These are phyloP conservation scores for Columba guinea DNA, from an alignment of 2,797 vertebrate genomes.

Conservation along the genomic window DNA sequence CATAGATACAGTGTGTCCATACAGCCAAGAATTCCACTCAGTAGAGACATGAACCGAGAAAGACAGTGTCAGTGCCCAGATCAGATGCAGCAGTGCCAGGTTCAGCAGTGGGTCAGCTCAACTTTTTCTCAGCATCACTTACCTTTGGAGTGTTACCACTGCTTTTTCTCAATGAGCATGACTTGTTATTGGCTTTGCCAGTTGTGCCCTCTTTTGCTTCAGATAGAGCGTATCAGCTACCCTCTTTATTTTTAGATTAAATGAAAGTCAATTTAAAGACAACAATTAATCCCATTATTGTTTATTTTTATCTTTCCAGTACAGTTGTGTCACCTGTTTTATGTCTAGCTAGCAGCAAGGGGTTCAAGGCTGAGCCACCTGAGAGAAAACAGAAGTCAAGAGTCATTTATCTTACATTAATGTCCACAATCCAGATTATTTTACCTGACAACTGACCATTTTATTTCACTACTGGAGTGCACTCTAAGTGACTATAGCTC, in stretches of 20 bases:
- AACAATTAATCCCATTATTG: not conserved
- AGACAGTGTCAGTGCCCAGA: not conserved
- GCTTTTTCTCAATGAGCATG: not conserved
- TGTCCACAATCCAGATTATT: not conserved
- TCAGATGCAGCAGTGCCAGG: not conserved
- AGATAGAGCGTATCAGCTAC: not conserved
- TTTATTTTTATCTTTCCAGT: not conserved
- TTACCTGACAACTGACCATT: not conserved
- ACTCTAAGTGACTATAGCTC: not conserved
- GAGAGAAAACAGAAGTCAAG: not conserved
- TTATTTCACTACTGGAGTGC: not conserved
- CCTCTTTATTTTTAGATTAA: not conserved
- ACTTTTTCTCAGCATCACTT: not conserved
- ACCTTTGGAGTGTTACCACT: not conserved
- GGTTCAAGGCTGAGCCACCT: not conserved
- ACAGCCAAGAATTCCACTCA: not conserved
- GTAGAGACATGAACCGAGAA: not conserved
- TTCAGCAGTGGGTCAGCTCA: not conserved
- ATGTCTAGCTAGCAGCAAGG: not conserved
- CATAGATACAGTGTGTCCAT: not conserved
- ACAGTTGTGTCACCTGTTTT: not conserved
- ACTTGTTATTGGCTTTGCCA: not conserved
- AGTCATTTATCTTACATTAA: not conserved
- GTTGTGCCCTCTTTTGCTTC: not conserved
- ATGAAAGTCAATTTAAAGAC: not conserved